Evolutionary conservation across 2,797 vertebrate genomes (phyloP), one percentile per base, ranked within the genome.

Genomic region (Macropodus opercularis): DNA sequence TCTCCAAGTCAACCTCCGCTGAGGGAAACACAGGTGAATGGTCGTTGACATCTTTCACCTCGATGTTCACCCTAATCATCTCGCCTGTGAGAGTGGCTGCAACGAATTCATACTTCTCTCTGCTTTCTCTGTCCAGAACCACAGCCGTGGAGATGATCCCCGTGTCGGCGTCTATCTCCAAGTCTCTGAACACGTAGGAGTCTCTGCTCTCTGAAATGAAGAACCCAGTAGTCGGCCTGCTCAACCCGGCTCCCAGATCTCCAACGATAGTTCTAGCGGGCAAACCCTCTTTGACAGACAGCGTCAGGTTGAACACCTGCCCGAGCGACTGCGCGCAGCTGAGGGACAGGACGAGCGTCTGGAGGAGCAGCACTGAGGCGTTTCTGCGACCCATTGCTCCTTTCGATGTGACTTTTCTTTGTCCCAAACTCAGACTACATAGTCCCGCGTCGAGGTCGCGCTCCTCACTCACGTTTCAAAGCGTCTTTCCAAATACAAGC

Each of bases 151-250:
- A 94, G 77, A 98, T 96, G 57, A 96, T 86, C 58, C 97, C 96
- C 0, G 94, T 95, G 86, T 94, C 95, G 0, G 92, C 76, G 49
- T 96, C 91, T 62, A 98, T 91, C 36, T 96, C 94, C 83, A 98
- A 83, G 67, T 96, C 96, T n/a, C 90, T 89, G 72, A 96, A 91
- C 64, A 98, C 88, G 3, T 92, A 90, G 0, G 96, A 98, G 61
- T 97, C 96, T 14, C 89, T 91, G 59, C 93, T 93, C 72, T 98
- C 96, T 0, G 96, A 98, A 63, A 98, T 92, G 65, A 98, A 92
- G 68, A 97, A 98, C 0, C 96, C 96, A 0, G 90, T 91, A 23
- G 70, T 87, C 0, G 87, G 90, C 9, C 77, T 55, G 1, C 89
- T 91, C 18, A 97, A 66, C 4, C 84, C 94, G 0, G 94, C 93